Base-by-base conservation (phyloP, 2,113 vertebrate genomes). In the Gallinago undulata region DNA sequence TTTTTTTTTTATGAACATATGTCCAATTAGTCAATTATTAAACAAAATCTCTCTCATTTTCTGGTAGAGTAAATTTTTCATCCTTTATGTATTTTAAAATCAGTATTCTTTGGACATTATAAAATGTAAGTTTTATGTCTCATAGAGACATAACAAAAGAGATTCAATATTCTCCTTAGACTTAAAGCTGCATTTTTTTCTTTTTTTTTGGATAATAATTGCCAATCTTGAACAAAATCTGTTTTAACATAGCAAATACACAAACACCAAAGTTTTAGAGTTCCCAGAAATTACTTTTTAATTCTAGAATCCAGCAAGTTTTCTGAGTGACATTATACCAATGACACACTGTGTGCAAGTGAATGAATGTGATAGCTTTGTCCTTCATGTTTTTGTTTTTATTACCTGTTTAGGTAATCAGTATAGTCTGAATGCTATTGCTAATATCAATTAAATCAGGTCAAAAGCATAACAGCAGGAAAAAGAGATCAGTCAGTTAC, bases 401-500 rank as follows among this genome's bases (percentile, higher is more conserved):
- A 70, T 47, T 97, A 97, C 97, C 97, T 97, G 96, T 95, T 98
- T 96, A 98, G 93, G 96, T 97, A 97, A 96, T 97, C 96, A 95
- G 88, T 92, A 96, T 66, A 96, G 87, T 95, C 51, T 93, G 92
- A 97, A 94, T 25, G 55, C 41, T 84, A 59, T 68, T 94, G 78
- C 94, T 95, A 95, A 96, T 97, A 97, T 97, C 96, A 98, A 97
- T 97, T 98, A 98, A 98, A 98, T 97, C 97, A 95, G 97, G 97
- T 98, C 96, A 98, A 97, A 98, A 98, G 95, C 97, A 76, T 97
- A 97, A 97, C 97, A 97, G 95, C 94, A 97, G 96, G 96, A 89
- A 93, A 94, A 96, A 96, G 82, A 96, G 89, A 97, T 97, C 97
- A 97, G 90, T 82, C 96, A 97, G 96, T 96, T 97, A 96, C 91